Percentiles rank a stretch among this genome's conserved stretches.
phyloP scores from a whole-genome alignment of 2,113 vertebrate species.

The Aphelocoma coerulescens region DNA sequence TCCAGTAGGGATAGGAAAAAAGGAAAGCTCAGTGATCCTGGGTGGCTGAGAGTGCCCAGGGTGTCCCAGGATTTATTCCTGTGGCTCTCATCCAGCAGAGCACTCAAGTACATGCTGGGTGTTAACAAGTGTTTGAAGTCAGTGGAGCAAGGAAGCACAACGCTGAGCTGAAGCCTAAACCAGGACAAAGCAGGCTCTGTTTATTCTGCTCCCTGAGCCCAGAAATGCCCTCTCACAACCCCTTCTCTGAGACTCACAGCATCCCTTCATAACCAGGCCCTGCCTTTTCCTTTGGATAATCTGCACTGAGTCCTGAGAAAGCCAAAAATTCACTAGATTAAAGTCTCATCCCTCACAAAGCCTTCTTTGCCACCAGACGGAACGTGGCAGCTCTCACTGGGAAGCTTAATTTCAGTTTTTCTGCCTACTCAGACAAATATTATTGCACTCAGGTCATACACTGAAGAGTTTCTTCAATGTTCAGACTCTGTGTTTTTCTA shows the following conservation, averaged over 20 bases:
- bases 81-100: neutral
- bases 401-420: neutral
- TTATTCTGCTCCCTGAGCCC: neutral
- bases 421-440: constrained; percentile 15
- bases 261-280: rapidly evolving
- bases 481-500: neutral
- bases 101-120: neutral
- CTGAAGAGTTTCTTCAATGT: neutral
- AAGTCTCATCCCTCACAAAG: neutral
- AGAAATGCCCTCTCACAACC: neutral
- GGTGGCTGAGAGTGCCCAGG: neutral
- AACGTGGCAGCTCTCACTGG: neutral
- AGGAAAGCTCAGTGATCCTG: neutral
- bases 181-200: neutral
- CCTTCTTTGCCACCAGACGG: neutral
- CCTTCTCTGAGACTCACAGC: neutral
- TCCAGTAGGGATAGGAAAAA: rapidly evolving
- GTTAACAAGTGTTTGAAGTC: neutral
- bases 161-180: neutral
- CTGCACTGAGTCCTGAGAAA: neutral
- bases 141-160: neutral
- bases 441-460: neutral
- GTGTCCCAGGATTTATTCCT: neutral
- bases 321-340: neutral
- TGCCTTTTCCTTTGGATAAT: neutral